These are phyloP conservation scores for Lymantria monacha DNA, from an alignment of 2,888 invertebrate species.

Conservation along the genomic window DNA sequence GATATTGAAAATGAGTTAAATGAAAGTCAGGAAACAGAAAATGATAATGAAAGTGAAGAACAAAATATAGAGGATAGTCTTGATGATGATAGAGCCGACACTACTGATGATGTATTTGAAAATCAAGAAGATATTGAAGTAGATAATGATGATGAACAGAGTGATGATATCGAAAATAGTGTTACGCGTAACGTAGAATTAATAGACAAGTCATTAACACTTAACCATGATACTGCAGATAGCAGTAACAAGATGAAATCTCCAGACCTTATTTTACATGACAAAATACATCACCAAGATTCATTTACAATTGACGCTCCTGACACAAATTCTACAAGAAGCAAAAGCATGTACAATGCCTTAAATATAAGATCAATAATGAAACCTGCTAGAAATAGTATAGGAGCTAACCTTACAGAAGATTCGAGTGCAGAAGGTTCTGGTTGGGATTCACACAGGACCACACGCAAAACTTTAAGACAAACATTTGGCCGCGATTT, in stretches of 20 bases:
- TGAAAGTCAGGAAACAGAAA: constrained; percentile 4
- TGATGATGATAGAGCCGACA: background rate
- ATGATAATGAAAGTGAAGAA: constrained; percentile 6
- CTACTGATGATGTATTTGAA: constrained; percentile 2
- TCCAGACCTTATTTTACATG: constrained; percentile 53
- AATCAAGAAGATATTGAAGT: constrained; percentile 22
- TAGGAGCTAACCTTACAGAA: constrained; percentile 41
- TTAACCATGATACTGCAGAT: constrained; percentile 45
- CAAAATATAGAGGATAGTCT: background rate
- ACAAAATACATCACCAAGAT: constrained; percentile 38
- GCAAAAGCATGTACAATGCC: constrained; percentile 45
- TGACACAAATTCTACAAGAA: constrained; percentile 51
- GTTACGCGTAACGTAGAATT: constrained; percentile 9
- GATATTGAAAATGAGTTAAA: background rate
- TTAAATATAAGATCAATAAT: constrained; percentile 44
- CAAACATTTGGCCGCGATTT: constrained; percentile 70
- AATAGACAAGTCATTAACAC: constrained; percentile 33
- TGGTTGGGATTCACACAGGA: constrained; percentile 73
- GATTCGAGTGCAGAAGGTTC: constrained; percentile 65
- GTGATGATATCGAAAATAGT: background rate
- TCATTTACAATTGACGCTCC: constrained; percentile 45
- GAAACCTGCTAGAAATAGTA: constrained; percentile 48
- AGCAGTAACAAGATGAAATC: constrained; percentile 44
- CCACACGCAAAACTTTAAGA: constrained; percentile 64
- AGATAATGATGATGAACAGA: constrained; percentile 12